Conservation (phyloP, 2,888 invertebrate species). For the Xanthia icteritia region DNA sequence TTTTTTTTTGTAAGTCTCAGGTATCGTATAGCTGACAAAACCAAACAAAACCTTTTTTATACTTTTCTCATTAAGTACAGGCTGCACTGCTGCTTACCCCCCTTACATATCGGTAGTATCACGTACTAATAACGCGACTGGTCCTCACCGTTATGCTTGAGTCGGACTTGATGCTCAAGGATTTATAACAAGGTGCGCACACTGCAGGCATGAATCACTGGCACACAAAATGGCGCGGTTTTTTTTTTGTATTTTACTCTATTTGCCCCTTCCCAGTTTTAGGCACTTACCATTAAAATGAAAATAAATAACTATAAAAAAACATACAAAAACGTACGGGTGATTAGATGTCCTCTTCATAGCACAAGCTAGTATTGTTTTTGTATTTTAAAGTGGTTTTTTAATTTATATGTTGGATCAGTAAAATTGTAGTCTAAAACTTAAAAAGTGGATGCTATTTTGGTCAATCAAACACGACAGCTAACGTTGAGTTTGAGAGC, state of each 20-base stretch:
- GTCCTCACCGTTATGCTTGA: constrained; percentile 73
- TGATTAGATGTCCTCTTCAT: background rate
- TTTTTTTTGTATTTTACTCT: too few species aligned
- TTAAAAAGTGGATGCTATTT: background rate
- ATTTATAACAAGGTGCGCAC: constrained; percentile 74
- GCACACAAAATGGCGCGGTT: background rate
- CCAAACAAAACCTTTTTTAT: background rate
- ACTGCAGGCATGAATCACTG: constrained; percentile 58
- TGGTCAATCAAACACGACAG: background rate
- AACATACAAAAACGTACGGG: background rate
- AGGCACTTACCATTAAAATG: background rate
- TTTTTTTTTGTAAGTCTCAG: too few species aligned
- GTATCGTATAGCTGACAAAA: too few species aligned
- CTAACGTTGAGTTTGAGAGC: background rate
- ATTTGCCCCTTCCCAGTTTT: too few species aligned
- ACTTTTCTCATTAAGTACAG: background rate
- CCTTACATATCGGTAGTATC: constrained; percentile 51
- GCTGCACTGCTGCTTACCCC: constrained; percentile 28
- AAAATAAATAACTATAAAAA: too few species aligned
- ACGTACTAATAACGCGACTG: constrained; percentile 67
- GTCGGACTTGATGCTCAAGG: constrained; percentile 73
- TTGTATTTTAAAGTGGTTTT: too few species aligned
- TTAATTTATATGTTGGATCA: background rate
- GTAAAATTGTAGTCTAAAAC: background rate
- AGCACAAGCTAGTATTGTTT: background rate